phyloP scores from a whole-genome alignment of 1,140 invertebrate species.

The Coelopa frigida region DNA sequence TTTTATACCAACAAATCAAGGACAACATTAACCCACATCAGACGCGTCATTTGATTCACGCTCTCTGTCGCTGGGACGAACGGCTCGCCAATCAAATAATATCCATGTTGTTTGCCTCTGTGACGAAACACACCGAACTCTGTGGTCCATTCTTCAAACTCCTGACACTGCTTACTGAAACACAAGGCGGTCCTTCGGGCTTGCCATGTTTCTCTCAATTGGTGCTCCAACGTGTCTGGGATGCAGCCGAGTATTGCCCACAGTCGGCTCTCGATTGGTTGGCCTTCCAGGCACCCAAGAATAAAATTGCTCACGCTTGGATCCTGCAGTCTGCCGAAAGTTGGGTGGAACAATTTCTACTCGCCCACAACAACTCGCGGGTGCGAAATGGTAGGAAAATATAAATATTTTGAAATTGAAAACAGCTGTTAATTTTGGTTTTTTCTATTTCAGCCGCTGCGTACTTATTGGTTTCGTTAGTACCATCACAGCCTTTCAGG shows the following conservation, averaged over 20 bases:
- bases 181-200: constrained; percentile 65
- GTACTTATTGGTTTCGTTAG: constrained; percentile 76
- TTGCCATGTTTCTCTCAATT: constrained; percentile 84
- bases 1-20: constrained; percentile 88
- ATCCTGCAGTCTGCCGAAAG: constrained; percentile 77
- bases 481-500: constrained; percentile 80
- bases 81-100: constrained; percentile 76
- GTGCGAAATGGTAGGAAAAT: constrained; percentile 64
- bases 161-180: constrained; percentile 70
- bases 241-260: constrained; percentile 81
- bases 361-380: constrained; percentile 75
- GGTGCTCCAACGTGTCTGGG: constrained; percentile 80
- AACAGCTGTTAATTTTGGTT: neutral
- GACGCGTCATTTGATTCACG: constrained; percentile 85
- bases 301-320: constrained; percentile 83
- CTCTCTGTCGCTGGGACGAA: constrained; percentile 84
- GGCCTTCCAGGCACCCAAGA: constrained; percentile 74
- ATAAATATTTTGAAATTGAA: neutral
- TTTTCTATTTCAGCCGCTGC: constrained; percentile 59
- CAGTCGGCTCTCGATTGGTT: constrained; percentile 89
- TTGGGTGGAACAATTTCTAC: constrained; percentile 84
- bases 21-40: constrained; percentile 88
- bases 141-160: constrained; percentile 89
- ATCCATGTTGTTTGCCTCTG: constrained; percentile 81
- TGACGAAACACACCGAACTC: constrained; percentile 78